These are phyloP conservation scores for Clivina fossor DNA, from an alignment of 2,888 invertebrate species.

Conservation along the genomic window DNA sequence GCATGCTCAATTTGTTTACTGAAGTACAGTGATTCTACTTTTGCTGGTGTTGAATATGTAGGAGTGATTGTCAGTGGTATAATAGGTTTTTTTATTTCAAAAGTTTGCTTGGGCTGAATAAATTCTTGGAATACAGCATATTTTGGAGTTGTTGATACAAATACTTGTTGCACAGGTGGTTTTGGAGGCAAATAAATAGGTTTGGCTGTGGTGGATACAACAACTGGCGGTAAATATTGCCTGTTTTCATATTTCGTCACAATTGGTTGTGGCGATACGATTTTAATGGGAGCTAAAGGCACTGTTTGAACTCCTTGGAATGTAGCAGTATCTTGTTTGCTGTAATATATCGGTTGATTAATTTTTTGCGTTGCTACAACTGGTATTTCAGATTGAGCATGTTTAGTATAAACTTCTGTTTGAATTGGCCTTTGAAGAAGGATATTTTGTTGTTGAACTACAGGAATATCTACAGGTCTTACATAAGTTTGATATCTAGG, in stretches of 20 bases:
- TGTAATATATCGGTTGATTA: conserved; percentile 10
- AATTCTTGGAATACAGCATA: conserved; percentile 26
- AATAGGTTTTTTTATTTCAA: conserved; percentile 17
- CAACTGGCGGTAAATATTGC: conserved; percentile 19
- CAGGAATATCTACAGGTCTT: conserved; percentile 1
- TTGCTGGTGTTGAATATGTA: not conserved
- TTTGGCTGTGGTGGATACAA: conserved; percentile 42
- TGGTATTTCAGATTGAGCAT: conserved; percentile 1
- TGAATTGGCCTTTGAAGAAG: no score
- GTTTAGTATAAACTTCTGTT: not conserved
- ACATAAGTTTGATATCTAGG: conserved; percentile 9
- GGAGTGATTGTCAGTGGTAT: conserved; percentile 1
- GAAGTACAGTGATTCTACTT: not conserved
- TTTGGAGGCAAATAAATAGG: conserved; percentile 17
- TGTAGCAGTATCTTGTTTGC: conserved; percentile 9
- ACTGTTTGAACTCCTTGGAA: conserved; percentile 1
- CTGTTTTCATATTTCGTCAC: conserved; percentile 7
- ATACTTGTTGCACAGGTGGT: conserved; percentile 21
- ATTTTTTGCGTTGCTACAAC: conserved; percentile 16
- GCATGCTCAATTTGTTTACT: no score
- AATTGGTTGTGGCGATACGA: conserved; percentile 13
- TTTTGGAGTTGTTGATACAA: conserved; percentile 25
- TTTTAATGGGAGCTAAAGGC: not conserved
- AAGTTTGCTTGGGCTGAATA: conserved; percentile 26
- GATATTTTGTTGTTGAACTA: conserved; percentile 3